A percentile compares a stretch with the other conserved stretches of the same genome.
These are phyloP conservation scores for Trichechus manatus DNA, from an alignment of 2,113 vertebrate genomes.

Conservation along the genomic window DNA sequence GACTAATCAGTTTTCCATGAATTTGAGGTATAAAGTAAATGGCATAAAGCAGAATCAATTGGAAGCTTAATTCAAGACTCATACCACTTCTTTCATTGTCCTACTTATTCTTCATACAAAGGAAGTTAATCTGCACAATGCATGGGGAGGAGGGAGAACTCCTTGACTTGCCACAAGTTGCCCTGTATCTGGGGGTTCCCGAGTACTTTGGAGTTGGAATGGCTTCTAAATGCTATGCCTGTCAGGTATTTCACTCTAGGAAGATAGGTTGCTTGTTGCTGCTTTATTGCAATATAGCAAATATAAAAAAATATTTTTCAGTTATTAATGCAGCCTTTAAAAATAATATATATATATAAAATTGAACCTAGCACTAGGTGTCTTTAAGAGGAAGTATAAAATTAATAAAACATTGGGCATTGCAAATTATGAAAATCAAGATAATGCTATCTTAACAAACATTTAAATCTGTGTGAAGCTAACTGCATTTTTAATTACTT, in stretches of 20 bases:
- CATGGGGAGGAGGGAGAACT: neutral
- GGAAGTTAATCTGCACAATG: neutral
- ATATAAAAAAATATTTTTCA: neutral
- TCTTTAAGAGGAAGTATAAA: conserved; percentile 18
- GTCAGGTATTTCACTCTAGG: neutral
- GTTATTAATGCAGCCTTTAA: conserved; percentile 46
- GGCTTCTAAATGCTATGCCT: neutral
- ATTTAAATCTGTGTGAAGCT: conserved; percentile 4
- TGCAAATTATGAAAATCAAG: neutral
- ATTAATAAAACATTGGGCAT: neutral
- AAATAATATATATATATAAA: conserved; percentile 14
- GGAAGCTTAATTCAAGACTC: neutral
- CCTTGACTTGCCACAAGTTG: neutral
- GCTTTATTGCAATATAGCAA: neutral
- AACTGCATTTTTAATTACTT: conserved; percentile 48
- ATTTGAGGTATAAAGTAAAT: neutral
- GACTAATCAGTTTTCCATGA: neutral
- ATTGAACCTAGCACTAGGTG: neutral
- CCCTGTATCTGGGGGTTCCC: neutral
- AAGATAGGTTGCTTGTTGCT: neutral
- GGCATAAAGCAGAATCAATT: neutral
- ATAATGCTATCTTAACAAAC: conserved; percentile 62
- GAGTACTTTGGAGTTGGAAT: neutral
- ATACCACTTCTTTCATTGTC: neutral
- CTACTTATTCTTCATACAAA: neutral